phyloP scores from a whole-genome alignment of 1,140 invertebrate species.

The Delia radicum region DNA sequence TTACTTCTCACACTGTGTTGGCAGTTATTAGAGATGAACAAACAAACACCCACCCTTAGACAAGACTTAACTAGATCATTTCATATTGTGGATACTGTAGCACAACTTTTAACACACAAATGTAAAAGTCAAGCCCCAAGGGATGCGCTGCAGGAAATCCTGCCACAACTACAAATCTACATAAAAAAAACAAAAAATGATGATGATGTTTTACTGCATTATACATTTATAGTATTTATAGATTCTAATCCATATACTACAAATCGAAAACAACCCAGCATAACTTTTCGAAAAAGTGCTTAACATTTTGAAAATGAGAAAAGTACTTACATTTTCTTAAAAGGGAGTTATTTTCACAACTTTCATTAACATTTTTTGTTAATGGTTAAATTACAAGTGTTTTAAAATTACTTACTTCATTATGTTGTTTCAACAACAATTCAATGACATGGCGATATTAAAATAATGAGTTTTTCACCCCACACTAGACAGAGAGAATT shows the following conservation, averaged over 20 bases:
- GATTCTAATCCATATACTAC: slow-evolving; percentile 15
- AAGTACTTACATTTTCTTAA: no score
- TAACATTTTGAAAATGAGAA: background rate
- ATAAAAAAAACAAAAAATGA: background rate
- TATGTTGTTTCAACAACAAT: no score
- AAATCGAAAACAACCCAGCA: background rate
- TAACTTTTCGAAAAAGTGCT: background rate
- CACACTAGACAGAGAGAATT: no score
- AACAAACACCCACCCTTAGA: background rate
- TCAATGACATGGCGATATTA: no score
- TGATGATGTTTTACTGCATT: background rate
- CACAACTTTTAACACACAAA: background rate
- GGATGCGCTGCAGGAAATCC: slow-evolving; percentile 14
- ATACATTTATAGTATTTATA: slow-evolving; percentile 6
- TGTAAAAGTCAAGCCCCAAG: background rate
- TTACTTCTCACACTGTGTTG: slow-evolving; percentile 1
- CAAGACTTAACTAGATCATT: background rate
- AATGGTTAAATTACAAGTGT: no score
- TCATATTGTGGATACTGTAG: background rate
- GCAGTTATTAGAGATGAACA: background rate
- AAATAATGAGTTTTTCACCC: no score
- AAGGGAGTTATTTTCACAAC: no score
- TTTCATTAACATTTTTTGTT: no score
- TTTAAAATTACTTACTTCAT: no score
- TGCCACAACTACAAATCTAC: slow-evolving; percentile 3